Evolutionary conservation across 1,140 invertebrate genomes (phyloP), one percentile per base, ranked within the genome.

Genomic region (Teleopsis dalmanni): DNA sequence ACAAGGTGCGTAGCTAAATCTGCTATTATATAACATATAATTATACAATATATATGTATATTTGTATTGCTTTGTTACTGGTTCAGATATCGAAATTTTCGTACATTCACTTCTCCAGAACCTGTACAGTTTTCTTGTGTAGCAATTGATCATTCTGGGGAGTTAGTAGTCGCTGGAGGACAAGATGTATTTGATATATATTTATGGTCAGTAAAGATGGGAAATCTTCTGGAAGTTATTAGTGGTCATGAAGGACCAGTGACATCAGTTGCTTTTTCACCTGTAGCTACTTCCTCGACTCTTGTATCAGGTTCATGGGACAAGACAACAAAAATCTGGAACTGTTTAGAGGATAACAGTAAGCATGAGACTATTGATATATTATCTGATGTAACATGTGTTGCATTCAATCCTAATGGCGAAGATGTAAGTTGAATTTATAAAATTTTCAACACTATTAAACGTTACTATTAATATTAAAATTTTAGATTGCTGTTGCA

Each of bases 101-200:
- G 91, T 52, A 98, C 95, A 1, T 85, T 97, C 43, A 92, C 93
- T 0, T 89, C 91, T 0, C 90, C 92, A 0, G 76, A 81, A 53
- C 85, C 91, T 0, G 88, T 88, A 0, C 95, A 98, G 73, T 96
- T 99, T 71, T 81, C 84, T n/a, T 93, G 89, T 66, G 76, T 97
- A 3, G 82, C 92, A 2, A 69, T 98, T 8, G 95, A 98, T 70
- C 75, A 79, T 6, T 89, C 85, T 57, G 86, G 91, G 23, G 93
- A 98, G 63, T 81, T 98, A 55, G 82, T 98, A 21, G 91, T 88
- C 23, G 94, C 95, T 7, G 95, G 92, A 1, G 90, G 88, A 0
- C 85, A 90, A 65, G 93, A 97, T 71, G 80, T 87, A 27, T 98
- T 97, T 75, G 90, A 97, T 54, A 88, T 98, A 54, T 98, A 83